These are phyloP conservation scores for Euleptes europaea DNA, from an alignment of 2,113 vertebrate species.

Conservation along the genomic window DNA sequence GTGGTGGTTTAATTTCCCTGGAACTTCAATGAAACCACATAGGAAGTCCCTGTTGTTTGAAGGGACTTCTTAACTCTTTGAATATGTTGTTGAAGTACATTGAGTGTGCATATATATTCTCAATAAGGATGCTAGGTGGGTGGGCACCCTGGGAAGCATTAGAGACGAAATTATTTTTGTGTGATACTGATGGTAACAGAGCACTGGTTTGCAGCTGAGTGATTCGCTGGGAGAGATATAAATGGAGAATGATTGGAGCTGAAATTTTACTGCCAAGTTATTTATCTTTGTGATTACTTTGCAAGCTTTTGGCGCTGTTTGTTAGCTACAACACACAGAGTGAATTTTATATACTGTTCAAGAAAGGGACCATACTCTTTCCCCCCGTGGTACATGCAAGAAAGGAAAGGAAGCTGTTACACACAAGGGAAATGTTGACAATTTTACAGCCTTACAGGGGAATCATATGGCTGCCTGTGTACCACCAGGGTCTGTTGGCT, in stretches of 20 bases:
- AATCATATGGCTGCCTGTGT: background rate
- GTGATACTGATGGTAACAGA: constrained; percentile 38
- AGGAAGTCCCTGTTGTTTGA: constrained; percentile 32
- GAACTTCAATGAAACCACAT: constrained; percentile 27
- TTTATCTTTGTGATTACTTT: constrained; percentile 77
- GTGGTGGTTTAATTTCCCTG: constrained; percentile 17
- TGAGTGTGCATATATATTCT: constrained; percentile 1
- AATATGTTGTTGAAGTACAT: background rate
- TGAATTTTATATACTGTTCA: constrained; percentile 58
- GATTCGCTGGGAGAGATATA: constrained; percentile 74
- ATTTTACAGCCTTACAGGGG: constrained; percentile 23
- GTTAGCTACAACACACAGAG: constrained; percentile 38
- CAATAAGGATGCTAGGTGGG: too few species aligned
- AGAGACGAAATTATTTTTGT: constrained; percentile 61
- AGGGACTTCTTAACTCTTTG: constrained; percentile 14
- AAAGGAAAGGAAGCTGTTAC: constrained; percentile 12
- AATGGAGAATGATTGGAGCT: constrained; percentile 78
- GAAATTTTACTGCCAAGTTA: constrained; percentile 75
- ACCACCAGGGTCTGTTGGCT: too few species aligned
- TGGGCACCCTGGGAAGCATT: constrained; percentile 52
- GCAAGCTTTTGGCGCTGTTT: constrained; percentile 66
- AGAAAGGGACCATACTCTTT: constrained; percentile 47
- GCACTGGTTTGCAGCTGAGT: constrained; percentile 47
- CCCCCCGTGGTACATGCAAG: constrained; percentile 4
- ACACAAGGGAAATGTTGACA: constrained; percentile 21